phyloP scores from a whole-genome alignment of 2,888 invertebrate genomes.

The Nephrotoma guestfalica region DNA sequence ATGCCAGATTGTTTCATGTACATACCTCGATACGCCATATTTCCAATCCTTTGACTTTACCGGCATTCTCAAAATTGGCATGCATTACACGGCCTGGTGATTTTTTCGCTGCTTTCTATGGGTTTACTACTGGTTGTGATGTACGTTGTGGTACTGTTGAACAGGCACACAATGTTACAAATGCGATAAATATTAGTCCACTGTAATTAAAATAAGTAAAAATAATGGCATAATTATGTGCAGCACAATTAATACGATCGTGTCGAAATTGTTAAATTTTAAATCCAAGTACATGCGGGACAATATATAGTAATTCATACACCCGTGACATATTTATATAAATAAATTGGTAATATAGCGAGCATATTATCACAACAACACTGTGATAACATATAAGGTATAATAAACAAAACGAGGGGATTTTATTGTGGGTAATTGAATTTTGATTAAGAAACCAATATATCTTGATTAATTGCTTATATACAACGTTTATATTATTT shows the following conservation, averaged over 20 bases:
- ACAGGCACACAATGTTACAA: neutral
- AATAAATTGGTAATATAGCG: no score
- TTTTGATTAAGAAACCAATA: no score
- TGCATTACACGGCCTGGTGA: conserved; percentile 31
- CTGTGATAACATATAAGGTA: no score
- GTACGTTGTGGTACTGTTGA: neutral
- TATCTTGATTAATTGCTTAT: no score
- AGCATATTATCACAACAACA: no score
- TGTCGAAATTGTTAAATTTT: neutral
- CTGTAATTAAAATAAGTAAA: neutral
- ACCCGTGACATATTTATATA: neutral
- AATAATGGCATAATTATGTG: neutral
- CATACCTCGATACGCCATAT: conserved; percentile 73
- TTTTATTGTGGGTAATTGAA: no score
- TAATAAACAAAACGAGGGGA: no score
- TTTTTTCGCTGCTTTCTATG: conserved; percentile 2
- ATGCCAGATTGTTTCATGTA: conserved; percentile 6
- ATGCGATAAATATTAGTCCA: neutral
- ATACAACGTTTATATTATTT: no score
- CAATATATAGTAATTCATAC: neutral
- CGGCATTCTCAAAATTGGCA: conserved; percentile 56
- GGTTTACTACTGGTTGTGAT: neutral
- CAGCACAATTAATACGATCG: no score
- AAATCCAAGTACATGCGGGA: neutral
- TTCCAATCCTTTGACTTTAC: conserved; percentile 51